phyloP scores from a whole-genome alignment of 2,113 vertebrate species.

The Mionectes macconnelli region DNA sequence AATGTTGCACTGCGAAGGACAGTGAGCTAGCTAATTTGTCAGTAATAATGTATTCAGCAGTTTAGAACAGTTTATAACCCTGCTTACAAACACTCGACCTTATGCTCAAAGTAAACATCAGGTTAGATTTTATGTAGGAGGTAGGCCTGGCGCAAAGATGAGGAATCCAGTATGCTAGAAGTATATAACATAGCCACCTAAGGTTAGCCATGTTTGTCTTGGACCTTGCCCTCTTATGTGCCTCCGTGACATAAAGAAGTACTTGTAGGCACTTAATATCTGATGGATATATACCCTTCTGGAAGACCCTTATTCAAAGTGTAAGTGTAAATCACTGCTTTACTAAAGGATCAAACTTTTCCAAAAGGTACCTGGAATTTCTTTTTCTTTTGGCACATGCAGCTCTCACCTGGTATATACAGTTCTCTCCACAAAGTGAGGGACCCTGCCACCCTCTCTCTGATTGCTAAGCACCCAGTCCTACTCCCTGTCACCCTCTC shows the following conservation, averaged over 20 bases:
- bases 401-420: not conserved
- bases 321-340: not conserved
- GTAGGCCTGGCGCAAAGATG: not conserved
- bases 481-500: not conserved
- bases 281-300: not conserved
- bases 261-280: not conserved
- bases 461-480: too few relatives aligned
- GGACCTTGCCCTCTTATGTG: not conserved
- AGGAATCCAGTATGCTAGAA: not conserved
- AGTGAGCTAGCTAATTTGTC: not conserved
- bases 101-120: not conserved
- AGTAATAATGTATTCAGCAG: not conserved
- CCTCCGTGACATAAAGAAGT: not conserved
- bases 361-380: not conserved
- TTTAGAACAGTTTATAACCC: not conserved
- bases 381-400: not conserved
- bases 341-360: not conserved
- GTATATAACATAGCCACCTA: not conserved
- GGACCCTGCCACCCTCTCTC: not conserved
- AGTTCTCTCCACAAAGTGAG: not conserved
- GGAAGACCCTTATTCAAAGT: not conserved
- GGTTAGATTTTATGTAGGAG: not conserved
- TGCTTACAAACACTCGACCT: not conserved
- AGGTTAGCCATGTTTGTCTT: not conserved
- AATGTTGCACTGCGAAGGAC: not conserved